Conservation (phyloP, 1,140 invertebrate species). For the Hesperophylax magnus region DNA sequence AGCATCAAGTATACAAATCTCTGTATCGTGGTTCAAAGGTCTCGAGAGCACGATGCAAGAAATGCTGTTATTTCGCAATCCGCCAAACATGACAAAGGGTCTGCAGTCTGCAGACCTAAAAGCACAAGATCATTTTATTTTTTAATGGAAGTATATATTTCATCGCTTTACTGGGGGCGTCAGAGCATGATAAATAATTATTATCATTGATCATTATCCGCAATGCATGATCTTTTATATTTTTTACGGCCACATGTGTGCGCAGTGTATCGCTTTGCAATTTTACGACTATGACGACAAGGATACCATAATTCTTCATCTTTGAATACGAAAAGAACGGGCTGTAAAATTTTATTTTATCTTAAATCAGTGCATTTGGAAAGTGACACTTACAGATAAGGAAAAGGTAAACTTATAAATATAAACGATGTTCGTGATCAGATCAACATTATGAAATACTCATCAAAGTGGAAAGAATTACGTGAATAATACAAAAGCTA, state of each 20-base stretch:
- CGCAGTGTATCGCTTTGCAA: background rate
- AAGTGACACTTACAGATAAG: no score
- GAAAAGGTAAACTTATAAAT: no score
- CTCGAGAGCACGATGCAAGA: slow-evolving; percentile 4
- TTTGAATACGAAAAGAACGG: background rate
- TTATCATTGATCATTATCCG: background rate
- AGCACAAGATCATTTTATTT: no score
- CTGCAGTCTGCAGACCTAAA: background rate
- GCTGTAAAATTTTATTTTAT: no score
- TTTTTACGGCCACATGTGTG: background rate
- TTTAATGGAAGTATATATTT: no score
- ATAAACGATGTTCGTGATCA: no score
- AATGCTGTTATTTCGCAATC: background rate
- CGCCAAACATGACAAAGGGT: slow-evolving; percentile 18
- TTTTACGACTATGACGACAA: background rate
- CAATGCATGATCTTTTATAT: background rate
- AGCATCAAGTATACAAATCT: background rate
- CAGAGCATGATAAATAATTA: background rate
- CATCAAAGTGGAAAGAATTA: no score
- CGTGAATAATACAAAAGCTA: no score
- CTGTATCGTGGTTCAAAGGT: background rate
- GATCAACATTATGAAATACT: no score
- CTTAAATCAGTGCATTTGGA: no score
- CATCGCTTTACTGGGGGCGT: background rate
- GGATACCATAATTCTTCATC: background rate